phyloP scores from a whole-genome alignment of 2,113 vertebrate species.

The human region GRCh38 chr20:14097501-14098000 shows the following conservation, averaged over 20 bases:
- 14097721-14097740: not conserved
- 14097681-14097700: not conserved
- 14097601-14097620: not conserved
- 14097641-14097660: not conserved
- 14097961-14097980: not conserved
- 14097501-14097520: not conserved
- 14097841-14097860: too few species aligned
- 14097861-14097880: too few species aligned
- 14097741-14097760: too few species aligned
- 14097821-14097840: too few species aligned
- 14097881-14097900: too few species aligned
- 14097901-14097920: not conserved
- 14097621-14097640: not conserved
- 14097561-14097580: constrained; percentile 13
- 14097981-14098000: not conserved
- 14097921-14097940: not conserved
- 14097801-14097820: too few species aligned
- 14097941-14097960: not conserved
- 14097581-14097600: not conserved
- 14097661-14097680: not conserved
- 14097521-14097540: not conserved
- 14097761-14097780: too few species aligned
- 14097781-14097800: too few species aligned
- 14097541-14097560: not conserved
- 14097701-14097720: not conserved